Base-by-base conservation (phyloP, 1,140 invertebrate species). In the Plectus sambesii region DNA sequence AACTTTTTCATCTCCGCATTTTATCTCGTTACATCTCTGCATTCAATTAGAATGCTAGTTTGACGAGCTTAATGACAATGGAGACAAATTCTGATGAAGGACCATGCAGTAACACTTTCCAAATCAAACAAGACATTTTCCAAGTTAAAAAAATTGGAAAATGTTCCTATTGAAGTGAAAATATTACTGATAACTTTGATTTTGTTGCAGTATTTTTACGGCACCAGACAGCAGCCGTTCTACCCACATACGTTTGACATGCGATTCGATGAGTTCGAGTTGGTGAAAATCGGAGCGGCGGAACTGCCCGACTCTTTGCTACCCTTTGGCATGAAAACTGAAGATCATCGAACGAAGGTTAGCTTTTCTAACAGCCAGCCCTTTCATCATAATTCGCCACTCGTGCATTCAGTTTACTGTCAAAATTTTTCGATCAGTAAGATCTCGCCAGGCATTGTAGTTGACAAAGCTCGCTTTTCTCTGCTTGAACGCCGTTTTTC, bases 211-310 rank as follows among this genome's bases (percentile, higher is more conserved):
- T 97, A 97, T 73, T 98, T 96, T 72, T 97, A 98, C 74, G 79
- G 89, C n/a, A 58, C 55, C 8, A 24, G 37, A 6, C 66, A 46
- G 60, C 70, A 24, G 62, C 63, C 35, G 68, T 67, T 55, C 41
- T 48, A 29, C 29, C 62, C 62, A 17, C 85, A 88, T 63, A 86
- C 83, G 2, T 87, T 88, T 70, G 85, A 89, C 70, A 79, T 90
- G 0, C 81, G 84, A 69, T 88, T 84, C 74, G 75, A 76, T 12
- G 87, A 93, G 56, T 76, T 90, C 0, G 83, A 82, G 60, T 79
- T 96, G 17, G 94, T 82, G 66, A 94, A 94, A 78, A 87, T 97
- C 63, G 90, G 89, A 23, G 85, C 87, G 0, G 86, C 88, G 0
- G 78, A 84, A 2, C 70, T 96, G 38, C 89, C 89, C 1, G 86